A percentile compares a stretch with the other conserved stretches of the same genome.
These are phyloP conservation scores for Kryptolebias ocellatus DNA, from an alignment of 2,797 vertebrate species.

Conservation along the genomic window DNA sequence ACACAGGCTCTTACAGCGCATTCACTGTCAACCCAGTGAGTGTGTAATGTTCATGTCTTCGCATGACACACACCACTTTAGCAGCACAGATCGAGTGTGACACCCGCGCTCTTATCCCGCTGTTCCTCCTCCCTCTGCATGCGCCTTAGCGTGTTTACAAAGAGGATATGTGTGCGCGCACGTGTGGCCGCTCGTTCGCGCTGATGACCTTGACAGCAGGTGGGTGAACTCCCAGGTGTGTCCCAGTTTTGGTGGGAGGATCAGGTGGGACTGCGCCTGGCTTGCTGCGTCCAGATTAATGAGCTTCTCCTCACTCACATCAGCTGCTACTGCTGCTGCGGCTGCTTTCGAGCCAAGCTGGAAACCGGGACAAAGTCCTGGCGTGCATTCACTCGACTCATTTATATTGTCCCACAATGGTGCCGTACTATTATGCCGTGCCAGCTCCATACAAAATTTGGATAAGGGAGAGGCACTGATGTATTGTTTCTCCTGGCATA, in stretches of 20 bases:
- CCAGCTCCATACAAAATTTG: constrained; percentile 50
- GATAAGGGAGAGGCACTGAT: constrained; percentile 48
- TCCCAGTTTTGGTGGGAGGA: constrained; percentile 78
- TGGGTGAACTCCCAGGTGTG: constrained; percentile 81
- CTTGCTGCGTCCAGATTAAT: constrained; percentile 78
- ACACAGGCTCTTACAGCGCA: constrained; percentile 8
- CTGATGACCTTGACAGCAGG: constrained; percentile 72
- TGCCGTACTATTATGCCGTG: constrained; percentile 40
- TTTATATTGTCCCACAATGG: constrained; percentile 65
- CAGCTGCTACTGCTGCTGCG: constrained; percentile 58
- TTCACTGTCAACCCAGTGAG: constrained; percentile 3
- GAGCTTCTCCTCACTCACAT: constrained; percentile 72
- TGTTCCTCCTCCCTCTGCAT: background rate
- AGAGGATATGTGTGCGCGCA: constrained; percentile 2
- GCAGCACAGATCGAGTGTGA: constrained; percentile 13
- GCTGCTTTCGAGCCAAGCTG: constrained; percentile 55
- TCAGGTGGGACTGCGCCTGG: constrained; percentile 74
- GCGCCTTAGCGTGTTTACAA: constrained; percentile 5
- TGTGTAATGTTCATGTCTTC: constrained; percentile 24
- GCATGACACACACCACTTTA: constrained; percentile 9
- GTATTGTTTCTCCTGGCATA: constrained; percentile 52
- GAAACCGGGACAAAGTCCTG: constrained; percentile 71
- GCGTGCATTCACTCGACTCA: constrained; percentile 53
- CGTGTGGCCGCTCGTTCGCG: constrained; percentile 34
- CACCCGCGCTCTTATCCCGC: constrained; percentile 22